Base-by-base conservation (phyloP, 2,888 invertebrate genomes). In the Volucella inflata region DNA sequence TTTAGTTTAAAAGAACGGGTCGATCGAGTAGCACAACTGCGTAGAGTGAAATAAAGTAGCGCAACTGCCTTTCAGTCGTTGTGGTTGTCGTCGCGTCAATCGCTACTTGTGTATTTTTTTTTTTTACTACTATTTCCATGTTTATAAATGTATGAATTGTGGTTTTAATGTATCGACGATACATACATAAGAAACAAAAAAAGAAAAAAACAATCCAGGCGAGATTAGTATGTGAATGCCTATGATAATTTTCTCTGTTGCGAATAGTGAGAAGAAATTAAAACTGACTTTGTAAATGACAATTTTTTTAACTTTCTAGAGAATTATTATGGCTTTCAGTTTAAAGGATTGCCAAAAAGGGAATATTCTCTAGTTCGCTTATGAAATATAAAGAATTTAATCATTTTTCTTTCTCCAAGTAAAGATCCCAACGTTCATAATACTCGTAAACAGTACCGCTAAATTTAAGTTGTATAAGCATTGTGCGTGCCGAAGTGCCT, bases 1-100 rank as follows among this genome's bases (percentile, higher is more conserved):
- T 84, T 87, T 79, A 88, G 88, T 88, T 87, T 62, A 78, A 81
- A 84, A 87, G 87, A 87, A 82, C 84, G 74, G 85, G 85, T 85
- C 82, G 88, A 82, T 78, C 87, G 68, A 77, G 79, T 74, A 87
- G 80, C 87, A 88, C 78, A 60, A 48, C 46, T 53, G 80, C 62
- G 53, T 55, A 44, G 6, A 30, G 40, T 42, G 67, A 53, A 50
- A 57, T 67, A 60, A 78, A 83, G 64, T 74, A 68, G 83, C 68
- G 48, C 72, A 74, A 62, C 62, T 51, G 46, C 48, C 14, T 46
- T 11, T 6, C 30, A 46, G 16, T 55, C 48, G 48, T 36, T 40
- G 57, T 65, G 14, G n/a, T 42, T 14, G 64, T 59, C 30, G 53
- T 38, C 55, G 48, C 21, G 21, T 60, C 30, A 42, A 38, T 16